Evolutionary conservation across 2,797 vertebrate genomes (phyloP), one percentile per base, ranked within the genome.

Genomic region (Sphenopsis melanotis): DNA sequence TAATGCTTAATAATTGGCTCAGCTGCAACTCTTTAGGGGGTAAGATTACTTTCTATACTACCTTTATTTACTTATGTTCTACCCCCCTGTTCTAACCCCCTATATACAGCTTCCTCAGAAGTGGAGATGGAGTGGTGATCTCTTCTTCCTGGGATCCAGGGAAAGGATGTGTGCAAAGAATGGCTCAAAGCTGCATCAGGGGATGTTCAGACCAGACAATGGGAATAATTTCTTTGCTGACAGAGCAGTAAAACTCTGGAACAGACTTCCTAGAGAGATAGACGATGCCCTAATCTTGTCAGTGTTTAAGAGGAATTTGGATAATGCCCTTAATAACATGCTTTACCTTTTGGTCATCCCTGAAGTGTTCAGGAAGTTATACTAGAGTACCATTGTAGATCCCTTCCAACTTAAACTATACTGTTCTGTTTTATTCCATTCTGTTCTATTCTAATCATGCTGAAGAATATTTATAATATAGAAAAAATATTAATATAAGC

Each of bases 141-240:
- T n/a, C 11, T 46, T 70, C 41, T 30, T 5, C 11, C 47, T 66
- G 14, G 15, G 4, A 82, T n/a, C 16, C 50, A 63, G 55, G 47
- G 34, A 56, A 10, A 50, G 20, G 17, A 46, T 11, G 2, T 0
- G 0, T 17, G 10, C 12, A 12, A 44, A 44, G 12, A 78, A 32
- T 20, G 14, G 4, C 30, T 90, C 24, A 64, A 69, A 78, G 5
- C 34, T 68, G 7, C 10, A 11, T 1, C 11, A 60, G 3, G 7
- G 9, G 5, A 22, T 17, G 21, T 46, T 34, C 34, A 59, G n/a
- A 49, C 10, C 2, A 3, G 30, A 36, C 2, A 41, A 53, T 6
- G 17, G 26, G 6, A 55, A 41, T 13, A 1, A 63, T 47, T 63
- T 70, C 21, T 63, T 30, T 36, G 8, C 14, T 70, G 26, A 32